Base-by-base conservation (phyloP, 2,888 invertebrate species). In the Agonopterix alstromeriana region DNA sequence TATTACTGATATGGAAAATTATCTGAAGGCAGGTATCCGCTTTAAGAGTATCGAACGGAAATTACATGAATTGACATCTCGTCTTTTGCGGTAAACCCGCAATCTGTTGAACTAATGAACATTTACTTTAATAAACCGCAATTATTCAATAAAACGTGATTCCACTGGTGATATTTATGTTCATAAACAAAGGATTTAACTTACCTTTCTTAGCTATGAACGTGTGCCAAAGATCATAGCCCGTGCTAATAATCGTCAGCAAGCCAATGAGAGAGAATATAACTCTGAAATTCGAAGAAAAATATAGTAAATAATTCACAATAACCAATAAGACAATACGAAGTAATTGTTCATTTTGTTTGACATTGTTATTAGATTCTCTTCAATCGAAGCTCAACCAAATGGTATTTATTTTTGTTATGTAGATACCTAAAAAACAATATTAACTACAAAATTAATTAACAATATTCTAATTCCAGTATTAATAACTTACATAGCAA, bases 191-290 rank as follows among this genome's bases (percentile, higher is more conserved):
- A 27, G 5, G 5, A 27, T 38, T 38, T 0, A 38, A 38, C 56
- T 58, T 60, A 75, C 75, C 71, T 57, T 55, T 65, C 46, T 71
- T 71, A 7, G 55, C 51, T 12, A 68, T 14, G n/a, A 68, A 50
- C 8, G 61, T 63, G 38, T 67, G 59, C 36, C 53, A 54, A 11
- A 77, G 44, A 52, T 78, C 79, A 44, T 78, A 77, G 10, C 17
- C 41, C 11, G 84, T 82, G 46, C 82, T 77, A 1, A 78, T 10
- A 4, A 70, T 36, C 8, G 73, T 69, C 0, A 82, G 53, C 0
- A 75, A 3, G 2, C 58, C 60, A 7, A 81, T 58, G 3, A 64
- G 0, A 0, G 70, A 63, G 51, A 76, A 70, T 45, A 75, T 45
- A 8, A 47, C 55, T 10, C 73, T 74, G 66, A 50, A 74, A 68